Conservation (phyloP, 2,888 invertebrate species). For the Hoplodrina blanda region DNA sequence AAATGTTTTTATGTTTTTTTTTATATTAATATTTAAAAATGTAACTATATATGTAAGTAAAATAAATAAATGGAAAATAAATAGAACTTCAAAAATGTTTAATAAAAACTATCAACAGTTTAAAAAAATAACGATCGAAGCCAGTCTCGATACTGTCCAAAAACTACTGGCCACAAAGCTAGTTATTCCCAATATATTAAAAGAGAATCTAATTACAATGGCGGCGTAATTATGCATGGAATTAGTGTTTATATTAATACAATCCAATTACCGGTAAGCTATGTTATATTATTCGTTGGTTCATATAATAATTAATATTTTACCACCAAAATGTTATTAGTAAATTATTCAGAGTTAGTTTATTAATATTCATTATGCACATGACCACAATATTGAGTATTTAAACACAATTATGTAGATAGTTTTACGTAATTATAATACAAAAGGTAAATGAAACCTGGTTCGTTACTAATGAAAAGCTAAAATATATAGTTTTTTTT, state of each 20-base stretch:
- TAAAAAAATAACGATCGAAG: too few relatives aligned
- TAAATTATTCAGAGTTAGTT: slow-evolving; percentile 37
- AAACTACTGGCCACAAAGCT: neutral
- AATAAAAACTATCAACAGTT: too few relatives aligned
- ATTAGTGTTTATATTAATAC: slow-evolving; percentile 33
- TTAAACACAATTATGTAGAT: neutral
- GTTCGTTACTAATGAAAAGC: neutral
- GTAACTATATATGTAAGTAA: too few relatives aligned
- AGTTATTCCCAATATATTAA: neutral
- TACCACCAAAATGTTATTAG: slow-evolving; percentile 22
- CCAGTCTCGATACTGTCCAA: too few relatives aligned
- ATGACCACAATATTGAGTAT: slow-evolving; percentile 21
- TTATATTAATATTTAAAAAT: too few relatives aligned
- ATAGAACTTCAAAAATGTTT: too few relatives aligned
- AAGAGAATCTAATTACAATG: slow-evolving; percentile 23
- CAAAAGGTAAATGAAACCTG: neutral
- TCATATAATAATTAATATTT: slow-evolving; percentile 42
- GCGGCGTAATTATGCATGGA: slow-evolving; percentile 16
- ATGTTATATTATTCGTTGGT: slow-evolving; percentile 10
- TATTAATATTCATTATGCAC: slow-evolving; percentile 40
- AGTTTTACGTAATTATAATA: neutral
- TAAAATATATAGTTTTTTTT: neutral
- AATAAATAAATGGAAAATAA: too few relatives aligned
- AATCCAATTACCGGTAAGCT: slow-evolving; percentile 27
- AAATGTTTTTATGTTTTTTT: too few relatives aligned